Evolutionary conservation across 2,113 vertebrate species (phyloP).

Genomic region (Hypomesus transpacificus): DNA sequence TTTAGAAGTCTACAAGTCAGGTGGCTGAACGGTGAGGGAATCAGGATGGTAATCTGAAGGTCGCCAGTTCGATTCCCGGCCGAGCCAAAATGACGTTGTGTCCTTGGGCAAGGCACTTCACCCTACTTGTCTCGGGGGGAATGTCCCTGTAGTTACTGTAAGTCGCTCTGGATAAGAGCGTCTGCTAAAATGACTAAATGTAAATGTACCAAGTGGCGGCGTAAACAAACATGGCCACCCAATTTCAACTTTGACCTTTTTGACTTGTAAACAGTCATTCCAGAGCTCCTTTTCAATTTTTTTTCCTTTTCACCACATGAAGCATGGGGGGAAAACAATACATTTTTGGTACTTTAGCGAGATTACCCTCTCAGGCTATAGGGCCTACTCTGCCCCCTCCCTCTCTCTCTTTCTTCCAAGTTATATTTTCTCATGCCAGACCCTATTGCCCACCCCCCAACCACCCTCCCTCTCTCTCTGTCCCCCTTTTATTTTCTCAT

Average conservation of each 20-base stretch:
- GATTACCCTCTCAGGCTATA: too few relatives aligned
- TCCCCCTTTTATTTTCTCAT: slow-evolving; percentile 33
- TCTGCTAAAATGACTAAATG: too few relatives aligned
- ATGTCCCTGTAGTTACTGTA: too few relatives aligned
- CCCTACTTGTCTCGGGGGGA: too few relatives aligned
- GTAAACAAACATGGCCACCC: neutral
- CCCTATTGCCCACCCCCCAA: neutral
- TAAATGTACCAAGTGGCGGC: too few relatives aligned
- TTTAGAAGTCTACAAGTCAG: neutral
- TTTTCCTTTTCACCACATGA: neutral
- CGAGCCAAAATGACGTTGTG: too few relatives aligned
- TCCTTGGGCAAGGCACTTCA: too few relatives aligned
- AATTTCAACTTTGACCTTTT: slow-evolving; percentile 21
- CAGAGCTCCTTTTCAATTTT: neutral
- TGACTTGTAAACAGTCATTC: slow-evolving; percentile 16
- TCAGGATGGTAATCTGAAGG: too few relatives aligned
- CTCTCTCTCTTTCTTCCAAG: slow-evolving; percentile 9
- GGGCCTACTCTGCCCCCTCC: neutral
- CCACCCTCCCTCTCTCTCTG: neutral
- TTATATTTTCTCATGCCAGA: neutral
- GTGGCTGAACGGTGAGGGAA: too few relatives aligned
- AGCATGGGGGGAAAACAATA: slow-evolving; percentile 2
- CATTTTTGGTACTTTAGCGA: slow-evolving; percentile 9
- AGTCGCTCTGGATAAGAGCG: too few relatives aligned
- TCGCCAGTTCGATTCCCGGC: too few relatives aligned